Conservation (phyloP, 2,113 vertebrate genomes). For the Mesembrinibis cayennensis region DNA sequence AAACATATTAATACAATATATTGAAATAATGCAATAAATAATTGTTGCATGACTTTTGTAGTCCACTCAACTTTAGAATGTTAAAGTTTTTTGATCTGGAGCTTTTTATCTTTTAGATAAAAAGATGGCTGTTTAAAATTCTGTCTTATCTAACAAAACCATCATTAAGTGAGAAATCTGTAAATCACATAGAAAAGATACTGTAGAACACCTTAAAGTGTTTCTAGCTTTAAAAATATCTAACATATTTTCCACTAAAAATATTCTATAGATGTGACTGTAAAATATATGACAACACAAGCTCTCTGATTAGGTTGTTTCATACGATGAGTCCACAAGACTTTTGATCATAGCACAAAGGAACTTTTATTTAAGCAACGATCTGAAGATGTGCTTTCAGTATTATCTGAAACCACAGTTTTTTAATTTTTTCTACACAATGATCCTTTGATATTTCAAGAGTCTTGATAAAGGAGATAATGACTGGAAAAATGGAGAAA, state of each 20-base stretch:
- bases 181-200: neutral
- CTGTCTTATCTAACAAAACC: neutral
- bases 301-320: neutral
- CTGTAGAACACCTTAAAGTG: neutral
- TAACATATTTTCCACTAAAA: neutral
- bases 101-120: neutral
- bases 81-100: neutral
- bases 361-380: neutral
- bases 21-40: neutral
- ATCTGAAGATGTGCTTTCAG: neutral
- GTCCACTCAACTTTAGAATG: neutral
- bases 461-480: neutral
- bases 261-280: neutral
- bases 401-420: neutral
- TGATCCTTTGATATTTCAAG: neutral
- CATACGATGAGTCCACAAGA: neutral
- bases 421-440: neutral
- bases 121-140: neutral
- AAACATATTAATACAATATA: neutral
- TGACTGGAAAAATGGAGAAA: neutral
- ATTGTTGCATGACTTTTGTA: neutral
- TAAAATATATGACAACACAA: neutral
- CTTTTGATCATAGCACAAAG: constrained; percentile 2
- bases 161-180: neutral
- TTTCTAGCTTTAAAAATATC: neutral